Conservation (phyloP, 2,888 invertebrate species). For the Chymomyza caudatula region DNA sequence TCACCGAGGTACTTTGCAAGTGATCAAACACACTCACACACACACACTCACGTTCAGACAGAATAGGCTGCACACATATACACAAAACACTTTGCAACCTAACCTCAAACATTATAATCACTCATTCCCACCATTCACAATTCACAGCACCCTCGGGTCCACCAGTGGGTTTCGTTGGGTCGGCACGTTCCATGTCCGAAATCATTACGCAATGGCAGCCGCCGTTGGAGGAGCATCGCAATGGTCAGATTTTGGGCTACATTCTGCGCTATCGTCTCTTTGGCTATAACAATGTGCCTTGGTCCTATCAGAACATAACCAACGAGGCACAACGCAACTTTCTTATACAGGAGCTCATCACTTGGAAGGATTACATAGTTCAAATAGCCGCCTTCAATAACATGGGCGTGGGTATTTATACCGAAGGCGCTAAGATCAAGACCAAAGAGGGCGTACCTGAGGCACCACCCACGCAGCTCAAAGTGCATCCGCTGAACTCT, state of each 20-base stretch:
- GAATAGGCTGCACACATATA: background rate
- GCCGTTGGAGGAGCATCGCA: conserved; percentile 94
- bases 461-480: conserved; percentile 91
- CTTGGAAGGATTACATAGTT: conserved; percentile 98
- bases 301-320: conserved; percentile 94
- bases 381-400: conserved; percentile 98
- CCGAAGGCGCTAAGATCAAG: conserved; percentile 93
- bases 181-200: conserved; percentile 94
- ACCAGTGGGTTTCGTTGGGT: conserved; percentile 95
- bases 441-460: conserved; percentile 98
- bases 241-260: conserved; percentile 96
- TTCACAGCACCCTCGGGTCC: conserved; percentile 94
- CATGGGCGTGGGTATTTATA: conserved; percentile 95
- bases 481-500: conserved; percentile 89
- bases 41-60: conserved; percentile 1
- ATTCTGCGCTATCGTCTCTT: conserved; percentile 93
- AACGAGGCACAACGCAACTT: conserved; percentile 95
- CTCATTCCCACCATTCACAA: background rate
- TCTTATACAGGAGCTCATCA: conserved; percentile 94
- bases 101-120: conserved; percentile 25
- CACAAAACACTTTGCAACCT: conserved; percentile 5
- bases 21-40: conserved; percentile 2
- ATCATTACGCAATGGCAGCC: conserved; percentile 99
- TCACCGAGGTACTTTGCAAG: conserved; percentile 75
- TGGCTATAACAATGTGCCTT: conserved; percentile 94